Percentiles rank a stretch among this genome's conserved stretches.
phyloP scores from a whole-genome alignment of 2,888 invertebrate genomes.

The Orthonevra nobilis region DNA sequence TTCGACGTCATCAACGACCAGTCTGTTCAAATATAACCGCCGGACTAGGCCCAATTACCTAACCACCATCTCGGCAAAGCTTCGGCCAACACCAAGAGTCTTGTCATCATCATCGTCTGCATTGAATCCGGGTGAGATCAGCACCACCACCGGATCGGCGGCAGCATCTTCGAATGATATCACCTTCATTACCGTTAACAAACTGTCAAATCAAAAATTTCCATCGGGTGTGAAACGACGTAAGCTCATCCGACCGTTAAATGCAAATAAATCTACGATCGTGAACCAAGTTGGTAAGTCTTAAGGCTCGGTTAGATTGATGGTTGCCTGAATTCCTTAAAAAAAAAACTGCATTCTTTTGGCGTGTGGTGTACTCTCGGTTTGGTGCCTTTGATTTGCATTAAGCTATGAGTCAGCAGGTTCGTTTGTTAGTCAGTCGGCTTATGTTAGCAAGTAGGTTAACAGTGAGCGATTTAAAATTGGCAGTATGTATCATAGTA shows the following conservation, averaged over 20 bases:
- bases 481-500: too few species aligned
- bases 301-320: conserved; percentile 3
- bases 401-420: conserved; percentile 55
- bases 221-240: conserved; percentile 57
- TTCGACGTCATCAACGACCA: conserved; percentile 38
- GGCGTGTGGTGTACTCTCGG: conserved; percentile 22
- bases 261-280: conserved; percentile 38
- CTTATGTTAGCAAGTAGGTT: conserved; percentile 34
- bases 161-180: conserved; percentile 72
- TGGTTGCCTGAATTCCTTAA: not conserved
- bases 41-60: conserved; percentile 59
- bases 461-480: conserved; percentile 30
- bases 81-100: conserved; percentile 49
- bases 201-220: conserved; percentile 63
- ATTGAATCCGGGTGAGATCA: conserved; percentile 65
- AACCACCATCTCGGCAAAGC: conserved; percentile 58
- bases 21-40: conserved; percentile 62
- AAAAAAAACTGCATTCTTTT: conserved; percentile 62
- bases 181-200: conserved; percentile 70
- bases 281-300: conserved; percentile 57
- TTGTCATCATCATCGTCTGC: conserved; percentile 44
- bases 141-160: conserved; percentile 49
- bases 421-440: conserved; percentile 1
- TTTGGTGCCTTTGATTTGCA: conserved; percentile 36
- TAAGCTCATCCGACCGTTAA: conserved; percentile 61